Percentiles rank a stretch among this genome's conserved stretches.
Evolutionary conservation across 2,888 invertebrate species (phyloP).

Genomic region (Callyntrura guangdongensis): DNA sequence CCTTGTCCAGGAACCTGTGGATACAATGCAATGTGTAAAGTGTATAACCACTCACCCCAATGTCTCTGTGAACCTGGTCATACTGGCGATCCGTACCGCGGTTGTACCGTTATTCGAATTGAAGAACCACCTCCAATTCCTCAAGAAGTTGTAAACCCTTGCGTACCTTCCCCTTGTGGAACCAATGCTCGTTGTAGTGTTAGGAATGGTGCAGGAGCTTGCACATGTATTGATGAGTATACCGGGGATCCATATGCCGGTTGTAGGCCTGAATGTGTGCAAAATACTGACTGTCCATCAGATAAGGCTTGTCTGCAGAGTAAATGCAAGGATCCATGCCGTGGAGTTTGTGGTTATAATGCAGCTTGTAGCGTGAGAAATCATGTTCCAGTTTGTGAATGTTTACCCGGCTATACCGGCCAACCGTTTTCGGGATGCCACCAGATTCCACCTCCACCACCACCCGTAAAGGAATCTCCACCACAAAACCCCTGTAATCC

Average conservation of each 20-base stretch:
- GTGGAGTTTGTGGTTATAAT: constrained; percentile 89
- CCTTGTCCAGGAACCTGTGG: constrained; percentile 92
- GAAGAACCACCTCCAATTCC: constrained; percentile 80
- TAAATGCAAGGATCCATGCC: constrained; percentile 89
- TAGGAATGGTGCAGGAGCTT: constrained; percentile 87
- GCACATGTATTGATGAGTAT: constrained; percentile 91
- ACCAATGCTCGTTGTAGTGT: constrained; percentile 90
- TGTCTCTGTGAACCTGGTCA: constrained; percentile 89
- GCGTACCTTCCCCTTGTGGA: constrained; percentile 89
- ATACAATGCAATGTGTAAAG: constrained; percentile 88
- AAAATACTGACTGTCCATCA: constrained; percentile 94
- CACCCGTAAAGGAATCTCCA: constrained; percentile 51
- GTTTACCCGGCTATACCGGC: constrained; percentile 89
- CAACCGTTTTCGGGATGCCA: constrained; percentile 86
- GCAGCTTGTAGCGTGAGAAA: constrained; percentile 91
- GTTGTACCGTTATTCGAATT: constrained; percentile 82
- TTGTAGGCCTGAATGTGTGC: constrained; percentile 94
- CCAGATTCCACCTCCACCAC: constrained; percentile 85
- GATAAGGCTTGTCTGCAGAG: constrained; percentile 85
- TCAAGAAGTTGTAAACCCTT: constrained; percentile 74
- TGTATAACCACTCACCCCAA: constrained; percentile 86
- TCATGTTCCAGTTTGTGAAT: constrained; percentile 91
- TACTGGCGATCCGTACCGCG: constrained; percentile 86
- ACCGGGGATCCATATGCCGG: constrained; percentile 92
- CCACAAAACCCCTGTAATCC: constrained; percentile 86